Conservation (phyloP, 2,888 invertebrate species). For the Philaethria dido region DNA sequence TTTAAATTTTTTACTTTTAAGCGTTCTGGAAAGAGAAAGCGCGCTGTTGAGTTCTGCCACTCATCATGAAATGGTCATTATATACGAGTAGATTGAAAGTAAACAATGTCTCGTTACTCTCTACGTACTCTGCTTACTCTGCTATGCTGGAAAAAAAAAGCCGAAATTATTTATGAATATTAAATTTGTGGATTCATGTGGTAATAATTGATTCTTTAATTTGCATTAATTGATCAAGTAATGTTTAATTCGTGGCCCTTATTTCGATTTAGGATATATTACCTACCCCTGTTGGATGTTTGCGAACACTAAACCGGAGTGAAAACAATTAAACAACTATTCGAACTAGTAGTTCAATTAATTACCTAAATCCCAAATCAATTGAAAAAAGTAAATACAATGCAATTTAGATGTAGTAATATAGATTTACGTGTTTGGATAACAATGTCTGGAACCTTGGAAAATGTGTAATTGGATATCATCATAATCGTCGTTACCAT, state of each 20-base stretch:
- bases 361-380: background rate
- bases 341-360: background rate
- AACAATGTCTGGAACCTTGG: too few species aligned
- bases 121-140: too few species aligned
- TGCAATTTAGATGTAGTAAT: background rate
- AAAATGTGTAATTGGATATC: too few species aligned
- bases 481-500: too few species aligned
- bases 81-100: too few species aligned
- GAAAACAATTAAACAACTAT: conserved; percentile 15
- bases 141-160: too few species aligned
- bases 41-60: too few species aligned
- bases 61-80: too few species aligned
- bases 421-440: background rate
- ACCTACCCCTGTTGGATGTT: background rate
- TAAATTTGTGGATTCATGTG: background rate
- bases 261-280: background rate
- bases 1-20: too few species aligned
- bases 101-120: too few species aligned
- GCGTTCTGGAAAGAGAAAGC: too few species aligned
- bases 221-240: background rate
- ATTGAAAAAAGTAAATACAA: background rate
- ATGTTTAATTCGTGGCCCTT: background rate
- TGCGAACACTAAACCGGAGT: background rate
- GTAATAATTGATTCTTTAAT: background rate
- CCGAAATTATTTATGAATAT: too few species aligned